These are phyloP conservation scores for Heliocidaris tuberculata DNA, from an alignment of 35 echinoderm and acorn worm genomes.

Conservation along the genomic window DNA sequence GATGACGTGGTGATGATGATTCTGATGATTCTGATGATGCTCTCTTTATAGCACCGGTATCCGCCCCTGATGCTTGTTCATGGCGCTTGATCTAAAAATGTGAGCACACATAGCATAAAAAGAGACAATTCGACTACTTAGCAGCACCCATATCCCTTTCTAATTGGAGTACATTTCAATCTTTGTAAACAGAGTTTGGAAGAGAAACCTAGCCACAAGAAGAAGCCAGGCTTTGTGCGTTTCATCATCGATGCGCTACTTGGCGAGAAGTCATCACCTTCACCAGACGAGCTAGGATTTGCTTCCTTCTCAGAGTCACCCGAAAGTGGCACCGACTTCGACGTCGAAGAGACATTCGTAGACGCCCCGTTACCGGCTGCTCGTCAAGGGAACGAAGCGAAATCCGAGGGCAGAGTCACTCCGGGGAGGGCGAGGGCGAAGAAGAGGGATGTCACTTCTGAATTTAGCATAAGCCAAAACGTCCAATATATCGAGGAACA, in stretches of 20 bases:
- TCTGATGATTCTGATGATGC: too few species aligned
- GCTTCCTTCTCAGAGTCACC: background rate
- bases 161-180: background rate
- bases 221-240: background rate
- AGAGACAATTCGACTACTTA: background rate
- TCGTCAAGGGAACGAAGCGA: background rate
- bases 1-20: too few species aligned
- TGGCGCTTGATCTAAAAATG: too few species aligned
- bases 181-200: background rate
- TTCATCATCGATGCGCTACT: background rate
- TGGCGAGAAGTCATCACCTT: background rate
- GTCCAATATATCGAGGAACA: background rate
- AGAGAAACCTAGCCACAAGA: background rate
- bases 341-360: background rate
- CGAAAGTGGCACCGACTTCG: background rate
- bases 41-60: too few species aligned
- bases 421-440: background rate
- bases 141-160: too few species aligned
- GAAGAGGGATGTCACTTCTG: background rate
- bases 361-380: background rate
- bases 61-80: too few species aligned
- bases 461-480: background rate
- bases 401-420: background rate
- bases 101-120: too few species aligned
- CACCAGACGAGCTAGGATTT: background rate